Evolutionary conservation across 2,888 invertebrate genomes (phyloP), one percentile per base, ranked within the genome.

Genomic region (Unio delphinus): DNA sequence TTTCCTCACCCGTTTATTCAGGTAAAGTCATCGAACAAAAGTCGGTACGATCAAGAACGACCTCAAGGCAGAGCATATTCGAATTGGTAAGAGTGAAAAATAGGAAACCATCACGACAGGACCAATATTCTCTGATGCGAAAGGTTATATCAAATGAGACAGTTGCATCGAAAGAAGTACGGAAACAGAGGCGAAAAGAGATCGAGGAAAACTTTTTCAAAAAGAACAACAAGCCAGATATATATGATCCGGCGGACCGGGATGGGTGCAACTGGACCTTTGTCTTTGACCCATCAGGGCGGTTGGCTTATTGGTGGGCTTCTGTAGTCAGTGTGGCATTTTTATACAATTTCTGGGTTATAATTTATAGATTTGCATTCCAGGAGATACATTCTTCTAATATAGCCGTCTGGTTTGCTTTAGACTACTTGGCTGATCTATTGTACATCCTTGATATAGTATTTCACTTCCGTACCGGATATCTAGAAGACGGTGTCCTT

Each of bases 351-450:
- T 89, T 89, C 73, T 89, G 89, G 89, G 86, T 87, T 20, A 96
- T 98, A 92, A 97, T 98, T 90, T 98, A 98, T 93, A 94, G 98
- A 91, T 98, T 97, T 93, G 97, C 98, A 92, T 99, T 99, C 91
- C 95, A 97, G 92, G 98, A 98, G 92, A 97, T 98, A 87, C 96
- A 86, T 80, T 71, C 93, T 80, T 94, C 96, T 89, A 97, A 96
- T 85, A 92, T 96, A 80, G 93, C 95, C 87, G 94, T 97, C 87
- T 99, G 98, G 98, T 98, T 99, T 92, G 95, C 95, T 88, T 92
- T 99, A 91, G 99, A 99, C 92, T 98, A 98, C 92, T 93, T 96
- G 90, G 96, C 97, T 83, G 99, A 99, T 92, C 94, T 98, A 91
- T 93, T 98, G 82, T 99, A 99, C 92, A 92, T 98, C 89, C 93